Evolutionary conservation across 2,113 vertebrate genomes (phyloP), one percentile per base, ranked within the genome.

Genomic region (Emydura subglobosa): DNA sequence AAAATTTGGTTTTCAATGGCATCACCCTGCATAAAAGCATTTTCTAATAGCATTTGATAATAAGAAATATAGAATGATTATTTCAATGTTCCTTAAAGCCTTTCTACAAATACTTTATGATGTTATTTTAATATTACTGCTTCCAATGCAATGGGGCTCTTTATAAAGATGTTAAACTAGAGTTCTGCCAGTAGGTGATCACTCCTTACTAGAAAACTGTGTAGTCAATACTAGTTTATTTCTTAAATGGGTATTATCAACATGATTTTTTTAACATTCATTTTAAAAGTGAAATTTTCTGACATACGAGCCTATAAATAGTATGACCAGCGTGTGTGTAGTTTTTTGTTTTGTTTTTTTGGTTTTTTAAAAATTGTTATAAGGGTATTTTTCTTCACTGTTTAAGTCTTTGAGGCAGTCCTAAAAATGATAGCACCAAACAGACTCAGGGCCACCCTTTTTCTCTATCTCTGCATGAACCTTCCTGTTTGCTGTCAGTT

Each of bases 21-120:
- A 53, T 86, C 96, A 80, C 87, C 25, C 29, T 91, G 93, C 94
- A 53, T 80, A 3, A 61, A 27, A 80, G 88, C 87, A 87, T 91
- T 96, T 91, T 55, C 90, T 85, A 95, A 92, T 83, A 83, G 72
- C 34, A 94, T 93, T 93, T 95, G 54, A 94, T 96, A 94, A 11
- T 50, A 79, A 79, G 42, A 79, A 79, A 95, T 89, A 90, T 83
- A 89, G 4, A 44, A 76, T 55, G 50, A 25, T 5, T 44, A n/a
- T 5, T 68, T 91, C 55, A 92, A 25, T 44, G 79, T 85, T 65
- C 87, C 86, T 91, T 92, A 89, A 92, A 90, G 92, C 51, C 91
- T 19, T 94, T 94, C 65, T 95, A 19, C 85, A 82, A 89, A n/a
- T 42, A 39, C 72, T 93, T 94, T 94, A 82, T 90, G 89, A 25